Base-by-base conservation (phyloP, 2,797 vertebrate genomes). In the Anniella stebbinsi region DNA sequence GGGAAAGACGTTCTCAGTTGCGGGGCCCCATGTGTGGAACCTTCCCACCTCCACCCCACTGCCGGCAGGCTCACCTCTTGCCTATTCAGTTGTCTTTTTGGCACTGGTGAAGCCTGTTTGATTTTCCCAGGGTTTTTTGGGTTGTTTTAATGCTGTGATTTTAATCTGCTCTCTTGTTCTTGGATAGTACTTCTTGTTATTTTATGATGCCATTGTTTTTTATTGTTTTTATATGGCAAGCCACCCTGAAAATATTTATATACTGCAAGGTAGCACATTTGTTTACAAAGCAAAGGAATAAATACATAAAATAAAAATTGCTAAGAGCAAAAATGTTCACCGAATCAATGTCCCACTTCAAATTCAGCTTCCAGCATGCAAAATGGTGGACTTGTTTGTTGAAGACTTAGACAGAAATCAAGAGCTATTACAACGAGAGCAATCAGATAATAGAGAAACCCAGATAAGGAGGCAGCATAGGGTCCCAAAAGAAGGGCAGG, bases 311-410 rank as follows among this genome's bases (percentile, higher is more conserved):
- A 36, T 73, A 63, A 73, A 21, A 86, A 87, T n/a, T 51, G 86
- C 45, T 89, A 89, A 57, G 38, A 30, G 21, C 1, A 54, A 92
- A 75, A 0, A 25, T 60, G 12, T 41, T 81, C 86, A 78, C 86
- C 18, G 11, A 23, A 48, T 87, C 51, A 0, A 0, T 28, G 10
- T 45, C 89, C 0, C 0, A 28, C 15, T 87, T 41, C 67, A 0
- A 0, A 80, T 80, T 87, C 30, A 30, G 10, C 13, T 69, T 0
- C 84, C 88, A 85, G 73, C 60, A 36, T 60, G 11, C 51, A 41
- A 45, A 45, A 76, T 30, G 66, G n/a, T 78, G 77, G 30, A 54
- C 81, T 38, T n/a, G 48, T 48, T 73, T 89, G 38, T 36, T 89
- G 87, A 0, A 0, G 90, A 67, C 80, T 90, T n/a, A 87, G 76